These are phyloP conservation scores for Quadroppia sp. DNA, from an alignment of 2,888 invertebrate genomes.

Conservation along the genomic window DNA sequence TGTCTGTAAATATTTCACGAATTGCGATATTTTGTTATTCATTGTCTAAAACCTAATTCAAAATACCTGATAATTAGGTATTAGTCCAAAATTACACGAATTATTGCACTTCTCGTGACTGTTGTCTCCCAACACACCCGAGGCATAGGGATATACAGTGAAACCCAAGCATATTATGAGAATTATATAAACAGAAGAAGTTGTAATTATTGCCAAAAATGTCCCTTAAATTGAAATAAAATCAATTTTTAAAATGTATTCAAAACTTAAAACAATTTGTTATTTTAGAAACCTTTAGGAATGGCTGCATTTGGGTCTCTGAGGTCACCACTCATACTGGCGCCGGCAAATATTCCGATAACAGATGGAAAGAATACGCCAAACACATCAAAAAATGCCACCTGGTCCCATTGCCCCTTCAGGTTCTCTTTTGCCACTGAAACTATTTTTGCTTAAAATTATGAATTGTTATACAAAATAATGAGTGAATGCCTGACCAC, in stretches of 20 bases:
- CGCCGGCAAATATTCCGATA: constrained; percentile 46
- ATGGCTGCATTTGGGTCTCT: constrained; percentile 53
- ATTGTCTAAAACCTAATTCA: background rate
- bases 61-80: constrained; percentile 43
- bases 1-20: constrained; percentile 50
- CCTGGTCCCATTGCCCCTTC: constrained; percentile 35
- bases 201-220: constrained; percentile 53
- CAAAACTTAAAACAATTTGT: background rate
- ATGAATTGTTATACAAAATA: background rate
- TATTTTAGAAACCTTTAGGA: constrained; percentile 50
- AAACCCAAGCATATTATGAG: constrained; percentile 49
- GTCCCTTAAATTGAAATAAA: constrained; percentile 49
- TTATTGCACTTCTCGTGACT: background rate
- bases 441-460: background rate
- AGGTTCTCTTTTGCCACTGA: constrained; percentile 39
- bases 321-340: constrained; percentile 46
- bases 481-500: too few relatives aligned
- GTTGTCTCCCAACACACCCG: constrained; percentile 47
- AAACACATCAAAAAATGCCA: constrained; percentile 43
- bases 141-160: constrained; percentile 50
- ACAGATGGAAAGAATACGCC: constrained; percentile 46
- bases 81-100: constrained; percentile 44
- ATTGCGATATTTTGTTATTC: too few relatives aligned
- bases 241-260: too few relatives aligned
- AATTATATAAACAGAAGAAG: constrained; percentile 51